Conservation (phyloP, 2,797 vertebrate species). For the Toxotes lorentzi region DNA sequence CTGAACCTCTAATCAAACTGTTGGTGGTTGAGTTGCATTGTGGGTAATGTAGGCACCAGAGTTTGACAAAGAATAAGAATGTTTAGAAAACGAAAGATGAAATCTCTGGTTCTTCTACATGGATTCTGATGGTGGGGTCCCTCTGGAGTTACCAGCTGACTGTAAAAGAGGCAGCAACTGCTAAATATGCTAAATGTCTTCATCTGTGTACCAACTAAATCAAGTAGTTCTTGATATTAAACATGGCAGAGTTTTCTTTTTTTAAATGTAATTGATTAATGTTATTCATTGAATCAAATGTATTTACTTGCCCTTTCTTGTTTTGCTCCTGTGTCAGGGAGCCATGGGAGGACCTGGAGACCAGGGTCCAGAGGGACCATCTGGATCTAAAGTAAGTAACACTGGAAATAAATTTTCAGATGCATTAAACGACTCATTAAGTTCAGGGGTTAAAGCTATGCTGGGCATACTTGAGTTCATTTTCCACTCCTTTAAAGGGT, state of each 20-base stretch:
- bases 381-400: constrained; percentile 79
- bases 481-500: constrained; percentile 78
- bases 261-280: not conserved
- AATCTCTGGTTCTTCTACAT: too few species aligned
- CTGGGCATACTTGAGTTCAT: not conserved
- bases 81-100: too few species aligned
- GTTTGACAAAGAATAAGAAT: too few species aligned
- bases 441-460: not conserved
- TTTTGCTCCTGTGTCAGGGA: constrained; percentile 70
- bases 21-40: not conserved
- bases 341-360: constrained; percentile 76
- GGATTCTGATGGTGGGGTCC: too few species aligned
- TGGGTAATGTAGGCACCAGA: too few species aligned
- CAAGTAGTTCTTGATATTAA: not conserved
- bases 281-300: not conserved
- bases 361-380: constrained; percentile 75
- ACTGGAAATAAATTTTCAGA: not conserved
- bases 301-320: not conserved
- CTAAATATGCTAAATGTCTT: too few species aligned
- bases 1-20: not conserved
- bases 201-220: too few species aligned
- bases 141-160: too few species aligned
- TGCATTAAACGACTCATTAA: not conserved
- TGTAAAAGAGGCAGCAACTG: not conserved
- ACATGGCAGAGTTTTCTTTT: not conserved